Percentiles rank a stretch among this genome's conserved stretches.
These are phyloP conservation scores for Oryzias javanicus DNA, from an alignment of 2,113 vertebrate genomes.

Conservation along the genomic window DNA sequence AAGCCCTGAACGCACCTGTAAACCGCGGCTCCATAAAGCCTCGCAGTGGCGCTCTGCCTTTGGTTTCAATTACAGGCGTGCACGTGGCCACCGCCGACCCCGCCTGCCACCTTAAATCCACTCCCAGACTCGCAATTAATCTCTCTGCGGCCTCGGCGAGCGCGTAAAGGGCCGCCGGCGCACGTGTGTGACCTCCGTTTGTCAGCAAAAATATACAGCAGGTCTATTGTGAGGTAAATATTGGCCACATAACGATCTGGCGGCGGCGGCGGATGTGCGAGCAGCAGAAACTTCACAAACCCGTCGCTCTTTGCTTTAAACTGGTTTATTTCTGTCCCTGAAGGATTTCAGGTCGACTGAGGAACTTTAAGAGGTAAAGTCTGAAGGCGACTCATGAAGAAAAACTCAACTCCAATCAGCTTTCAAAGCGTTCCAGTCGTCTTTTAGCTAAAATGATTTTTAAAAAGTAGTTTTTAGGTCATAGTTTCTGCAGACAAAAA, in stretches of 20 bases:
- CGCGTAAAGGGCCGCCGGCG: constrained; percentile 8
- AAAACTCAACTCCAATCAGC: too few species aligned
- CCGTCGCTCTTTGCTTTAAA: too few species aligned
- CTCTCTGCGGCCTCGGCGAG: constrained; percentile 7
- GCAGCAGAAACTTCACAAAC: neutral
- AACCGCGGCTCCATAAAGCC: constrained; percentile 11
- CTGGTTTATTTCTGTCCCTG: too few species aligned
- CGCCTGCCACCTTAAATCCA: constrained; percentile 19
- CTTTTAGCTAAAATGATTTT: too few species aligned
- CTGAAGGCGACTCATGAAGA: too few species aligned
- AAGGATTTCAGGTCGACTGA: too few species aligned
- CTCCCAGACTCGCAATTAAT: constrained; percentile 27
- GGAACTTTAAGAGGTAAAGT: too few species aligned
- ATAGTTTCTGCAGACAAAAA: too few species aligned
- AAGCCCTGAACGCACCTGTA: constrained; percentile 12
- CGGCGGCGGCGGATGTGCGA: constrained; percentile 9
- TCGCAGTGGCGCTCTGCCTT: constrained; percentile 10
- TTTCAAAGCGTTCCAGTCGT: too few species aligned
- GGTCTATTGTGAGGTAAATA: constrained; percentile 48
- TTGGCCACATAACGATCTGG: constrained; percentile 20
- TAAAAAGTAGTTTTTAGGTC: too few species aligned
- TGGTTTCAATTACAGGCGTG: constrained; percentile 13
- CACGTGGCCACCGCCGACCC: constrained; percentile 5
- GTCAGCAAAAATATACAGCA: constrained; percentile 31
- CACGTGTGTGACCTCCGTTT: constrained; percentile 22